Percentiles rank a stretch among this genome's conserved stretches.
Evolutionary conservation across 2,113 vertebrate species (phyloP).

Genomic region (Sigmodon hispidus): DNA sequence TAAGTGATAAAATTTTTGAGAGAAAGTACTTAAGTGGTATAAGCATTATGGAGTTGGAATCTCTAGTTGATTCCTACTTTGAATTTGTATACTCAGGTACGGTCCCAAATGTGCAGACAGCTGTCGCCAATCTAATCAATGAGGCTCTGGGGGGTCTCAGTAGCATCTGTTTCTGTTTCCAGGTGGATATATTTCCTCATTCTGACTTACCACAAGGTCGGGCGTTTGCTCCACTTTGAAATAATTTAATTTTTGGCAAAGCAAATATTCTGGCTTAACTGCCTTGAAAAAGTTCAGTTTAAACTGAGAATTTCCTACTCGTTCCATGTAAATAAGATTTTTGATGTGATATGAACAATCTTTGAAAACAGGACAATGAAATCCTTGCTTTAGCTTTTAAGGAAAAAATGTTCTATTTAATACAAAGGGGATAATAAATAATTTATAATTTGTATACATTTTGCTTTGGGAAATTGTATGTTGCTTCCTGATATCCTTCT

Average conservation of each 20-base stretch:
- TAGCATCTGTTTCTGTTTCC: conserved; percentile 27
- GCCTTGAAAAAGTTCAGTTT: conserved; percentile 67
- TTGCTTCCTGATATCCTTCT: neutral
- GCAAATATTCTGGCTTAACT: conserved; percentile 70
- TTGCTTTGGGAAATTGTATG: conserved; percentile 33
- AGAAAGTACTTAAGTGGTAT: neutral
- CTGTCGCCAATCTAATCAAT: neutral
- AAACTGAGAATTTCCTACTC: conserved; percentile 70
- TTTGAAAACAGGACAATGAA: conserved; percentile 54
- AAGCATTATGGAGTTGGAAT: neutral
- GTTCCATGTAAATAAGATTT: conserved; percentile 74
- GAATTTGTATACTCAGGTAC: too few relatives aligned
- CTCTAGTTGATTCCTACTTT: neutral
- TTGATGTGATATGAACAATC: conserved; percentile 58
- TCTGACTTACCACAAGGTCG: conserved; percentile 57
- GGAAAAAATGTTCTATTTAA: conserved; percentile 38
- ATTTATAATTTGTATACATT: neutral
- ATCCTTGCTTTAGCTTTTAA: conserved; percentile 56
- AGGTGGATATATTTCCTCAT: conserved; percentile 67
- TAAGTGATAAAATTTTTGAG: neutral
- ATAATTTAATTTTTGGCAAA: conserved; percentile 74
- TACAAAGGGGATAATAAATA: conserved; percentile 23
- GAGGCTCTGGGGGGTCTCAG: neutral
- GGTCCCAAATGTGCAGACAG: neutral
- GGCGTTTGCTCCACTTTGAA: conserved; percentile 68